phyloP scores from a whole-genome alignment of 2,888 invertebrate genomes.

The Heteropelma amictum region DNA sequence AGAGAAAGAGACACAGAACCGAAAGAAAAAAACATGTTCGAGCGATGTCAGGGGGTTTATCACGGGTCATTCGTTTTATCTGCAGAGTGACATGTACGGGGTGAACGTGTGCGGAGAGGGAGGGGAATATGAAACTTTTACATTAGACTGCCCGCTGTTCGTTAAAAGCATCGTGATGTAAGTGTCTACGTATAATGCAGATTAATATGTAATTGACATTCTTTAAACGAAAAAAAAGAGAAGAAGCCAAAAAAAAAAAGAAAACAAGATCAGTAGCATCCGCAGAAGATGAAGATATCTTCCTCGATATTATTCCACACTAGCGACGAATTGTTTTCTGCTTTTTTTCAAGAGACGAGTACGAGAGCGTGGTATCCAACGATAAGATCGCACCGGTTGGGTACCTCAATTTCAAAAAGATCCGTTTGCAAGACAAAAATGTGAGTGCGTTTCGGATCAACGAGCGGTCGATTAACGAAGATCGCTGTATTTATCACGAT shows the following conservation, averaged over 20 bases:
- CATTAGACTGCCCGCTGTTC: slow-evolving; percentile 97
- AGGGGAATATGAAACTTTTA: slow-evolving; percentile 99
- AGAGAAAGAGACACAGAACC: too few species aligned
- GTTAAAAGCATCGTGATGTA: slow-evolving; percentile 93
- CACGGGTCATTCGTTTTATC: slow-evolving; percentile 68
- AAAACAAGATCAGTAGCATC: not conserved
- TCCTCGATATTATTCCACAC: slow-evolving; percentile 7
- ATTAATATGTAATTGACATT: slow-evolving; percentile 31
- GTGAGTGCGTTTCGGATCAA: slow-evolving; percentile 74
- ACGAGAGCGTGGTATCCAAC: slow-evolving; percentile 91
- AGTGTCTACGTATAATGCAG: slow-evolving; percentile 78
- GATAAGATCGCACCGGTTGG: slow-evolving; percentile 97
- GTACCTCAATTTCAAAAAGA: slow-evolving; percentile 91
- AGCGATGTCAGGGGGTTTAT: slow-evolving; percentile 54
- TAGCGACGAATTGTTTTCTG: slow-evolving; percentile 37
- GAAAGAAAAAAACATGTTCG: slow-evolving; percentile 32
- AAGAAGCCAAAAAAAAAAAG: not conserved
- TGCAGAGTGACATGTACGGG: slow-evolving; percentile 92
- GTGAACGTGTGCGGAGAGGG: slow-evolving; percentile 98
- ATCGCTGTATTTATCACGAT: slow-evolving; percentile 15
- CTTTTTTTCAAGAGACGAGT: slow-evolving; percentile 86
- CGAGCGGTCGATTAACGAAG: slow-evolving; percentile 1
- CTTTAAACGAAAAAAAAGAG: slow-evolving; percentile 16
- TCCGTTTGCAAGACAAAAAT: slow-evolving; percentile 86
- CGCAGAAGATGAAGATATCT: not conserved